Conservation (phyloP, 1,140 invertebrate species). For the Gyrodactylus salaris region DNA sequence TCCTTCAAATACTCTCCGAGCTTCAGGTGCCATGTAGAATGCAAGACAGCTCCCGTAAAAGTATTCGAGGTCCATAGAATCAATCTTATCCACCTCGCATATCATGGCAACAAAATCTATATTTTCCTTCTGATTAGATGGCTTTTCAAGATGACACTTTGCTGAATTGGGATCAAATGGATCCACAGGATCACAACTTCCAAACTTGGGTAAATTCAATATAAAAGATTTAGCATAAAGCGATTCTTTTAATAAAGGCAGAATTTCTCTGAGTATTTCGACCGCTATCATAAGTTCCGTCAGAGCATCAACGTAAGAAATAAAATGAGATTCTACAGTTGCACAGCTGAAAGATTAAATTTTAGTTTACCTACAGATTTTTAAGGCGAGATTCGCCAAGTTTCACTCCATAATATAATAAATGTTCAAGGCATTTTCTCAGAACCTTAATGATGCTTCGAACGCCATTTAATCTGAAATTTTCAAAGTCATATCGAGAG, state of each 20-base stretch:
- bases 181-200: background rate
- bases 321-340: background rate
- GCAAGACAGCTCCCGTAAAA: background rate
- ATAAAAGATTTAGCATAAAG: background rate
- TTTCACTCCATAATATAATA: background rate
- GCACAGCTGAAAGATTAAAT: background rate
- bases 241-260: background rate
- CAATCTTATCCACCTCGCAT: background rate
- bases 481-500: background rate
- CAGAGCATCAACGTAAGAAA: background rate
- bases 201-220: background rate
- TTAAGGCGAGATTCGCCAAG: background rate
- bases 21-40: background rate
- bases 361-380: background rate
- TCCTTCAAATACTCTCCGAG: background rate
- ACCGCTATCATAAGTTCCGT: background rate
- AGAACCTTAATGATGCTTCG: background rate
- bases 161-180: background rate
- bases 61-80: background rate
- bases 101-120: too few species aligned
- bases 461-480: background rate
- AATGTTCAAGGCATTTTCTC: background rate
- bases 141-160: background rate
- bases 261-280: background rate
- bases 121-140: background rate